Conservation (phyloP, 2,113 vertebrate species). For the Gymnorhina tibicen region DNA sequence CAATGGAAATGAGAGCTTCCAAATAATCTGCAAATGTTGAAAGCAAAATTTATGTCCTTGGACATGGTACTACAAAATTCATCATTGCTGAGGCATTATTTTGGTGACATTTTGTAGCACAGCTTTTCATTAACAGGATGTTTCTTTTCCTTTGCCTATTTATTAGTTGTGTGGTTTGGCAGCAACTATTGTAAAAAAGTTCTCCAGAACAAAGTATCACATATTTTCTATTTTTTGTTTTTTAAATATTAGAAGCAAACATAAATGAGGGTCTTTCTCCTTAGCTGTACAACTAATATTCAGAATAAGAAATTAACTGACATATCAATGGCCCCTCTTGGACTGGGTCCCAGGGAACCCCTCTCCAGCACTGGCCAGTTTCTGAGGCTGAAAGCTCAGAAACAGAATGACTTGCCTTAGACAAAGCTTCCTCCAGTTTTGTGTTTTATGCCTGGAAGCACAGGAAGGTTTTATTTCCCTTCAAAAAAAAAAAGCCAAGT, state of each 20-base stretch:
- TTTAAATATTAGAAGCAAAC: not conserved
- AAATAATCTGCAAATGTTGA: not conserved
- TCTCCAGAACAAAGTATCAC: not conserved
- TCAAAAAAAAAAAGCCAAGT: too few relatives aligned
- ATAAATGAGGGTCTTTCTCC: not conserved
- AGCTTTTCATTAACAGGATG: not conserved
- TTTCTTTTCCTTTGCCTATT: not conserved
- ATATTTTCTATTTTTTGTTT: not conserved
- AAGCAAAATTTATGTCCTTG: not conserved
- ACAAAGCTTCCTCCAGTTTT: not conserved
- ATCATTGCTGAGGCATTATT: not conserved
- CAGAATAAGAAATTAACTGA: not conserved
- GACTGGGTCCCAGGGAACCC: not conserved
- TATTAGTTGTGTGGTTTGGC: not conserved
- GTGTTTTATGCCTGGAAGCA: not conserved
- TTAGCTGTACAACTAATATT: not conserved
- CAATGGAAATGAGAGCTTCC: not conserved
- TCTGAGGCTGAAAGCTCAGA: not conserved
- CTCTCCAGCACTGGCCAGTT: not conserved
- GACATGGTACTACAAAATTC: not conserved
- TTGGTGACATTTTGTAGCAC: not conserved
- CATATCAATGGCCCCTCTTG: not conserved
- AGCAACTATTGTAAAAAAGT: not conserved
- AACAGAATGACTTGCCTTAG: not conserved
- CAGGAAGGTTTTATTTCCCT: accelerated